Evolutionary conservation across 2,888 invertebrate genomes (phyloP), one percentile per base, ranked within the genome.

Genomic region (Boloria selene): DNA sequence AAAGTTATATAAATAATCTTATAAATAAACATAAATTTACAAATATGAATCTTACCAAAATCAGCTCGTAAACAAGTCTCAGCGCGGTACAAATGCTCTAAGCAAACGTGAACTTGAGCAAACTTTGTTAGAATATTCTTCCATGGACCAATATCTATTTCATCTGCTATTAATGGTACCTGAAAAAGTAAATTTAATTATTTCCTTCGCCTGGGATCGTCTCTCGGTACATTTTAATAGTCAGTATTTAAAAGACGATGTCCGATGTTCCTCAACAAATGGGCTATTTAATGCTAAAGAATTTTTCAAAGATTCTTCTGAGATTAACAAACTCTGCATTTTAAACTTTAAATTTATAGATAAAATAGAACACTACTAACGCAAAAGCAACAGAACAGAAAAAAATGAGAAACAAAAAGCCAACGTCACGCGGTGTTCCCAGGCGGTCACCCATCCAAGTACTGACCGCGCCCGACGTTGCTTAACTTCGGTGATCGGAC

Each of bases 121-220:
- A 92, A 91, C 70, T 90, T 89, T 83, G 86, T 91, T 26, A 92
- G 71, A 0, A 91, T 77, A 72, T 83, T 86, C 73, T 92, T 93
- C 92, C 92, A 93, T 0, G 90, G 87, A 60, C 90, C 89, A 16
- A 92, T 90, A 64, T 92, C 92, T 52, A 92, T 90, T 72, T 93
- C 92, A 69, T 93, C 93, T 0, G 90, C 82, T 76, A 93, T 92
- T 47, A 92, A 65, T 0, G 93, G 93, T 14, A 92, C 85, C 91
- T 90, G 74, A 0, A 76, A 7, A 2, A 77, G 0, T 53, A 56
- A 66, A 53, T 18, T 10, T 42, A 18, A 10, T 38, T 22, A 22
- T 22, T 22, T 3, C 2, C 22, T 22, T n/a, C n/a, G n/a, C n/a
- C n/a, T n/a, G n/a, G 22, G 22, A 22, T 22, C n/a, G n/a, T 22